phyloP scores from a whole-genome alignment of 2,888 invertebrate species.

The Frankliniella fusca region DNA sequence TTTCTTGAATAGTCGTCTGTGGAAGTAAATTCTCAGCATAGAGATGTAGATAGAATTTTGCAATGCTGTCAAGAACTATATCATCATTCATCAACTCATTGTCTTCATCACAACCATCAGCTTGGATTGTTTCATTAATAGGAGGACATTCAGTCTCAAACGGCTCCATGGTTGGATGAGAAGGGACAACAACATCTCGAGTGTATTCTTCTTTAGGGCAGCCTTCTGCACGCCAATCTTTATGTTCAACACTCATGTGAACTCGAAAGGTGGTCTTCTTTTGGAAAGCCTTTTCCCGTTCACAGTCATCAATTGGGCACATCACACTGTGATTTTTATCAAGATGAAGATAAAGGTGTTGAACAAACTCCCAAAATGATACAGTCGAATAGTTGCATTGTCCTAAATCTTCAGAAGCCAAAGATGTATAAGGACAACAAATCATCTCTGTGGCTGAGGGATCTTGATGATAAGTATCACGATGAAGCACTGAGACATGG shows the following conservation, averaged over 20 bases:
- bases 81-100: background rate
- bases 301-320: background rate
- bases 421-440: background rate
- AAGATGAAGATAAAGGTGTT: background rate
- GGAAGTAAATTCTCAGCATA: background rate
- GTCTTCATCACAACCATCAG: background rate
- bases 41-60: background rate
- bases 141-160: background rate
- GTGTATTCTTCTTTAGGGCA: background rate
- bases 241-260: background rate
- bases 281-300: background rate
- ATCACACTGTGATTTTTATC: background rate
- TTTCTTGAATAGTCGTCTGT: background rate
- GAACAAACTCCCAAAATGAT: background rate
- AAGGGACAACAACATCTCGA: background rate
- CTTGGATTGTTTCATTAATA: background rate
- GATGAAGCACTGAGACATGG: background rate
- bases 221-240: background rate
- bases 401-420: background rate
- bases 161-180: no score
- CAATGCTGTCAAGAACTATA: background rate
- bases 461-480: background rate
- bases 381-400: background rate
- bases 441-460: background rate
- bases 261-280: background rate